These are phyloP conservation scores for Ormyrus thymus DNA, from an alignment of 2,888 invertebrate species.

Conservation along the genomic window DNA sequence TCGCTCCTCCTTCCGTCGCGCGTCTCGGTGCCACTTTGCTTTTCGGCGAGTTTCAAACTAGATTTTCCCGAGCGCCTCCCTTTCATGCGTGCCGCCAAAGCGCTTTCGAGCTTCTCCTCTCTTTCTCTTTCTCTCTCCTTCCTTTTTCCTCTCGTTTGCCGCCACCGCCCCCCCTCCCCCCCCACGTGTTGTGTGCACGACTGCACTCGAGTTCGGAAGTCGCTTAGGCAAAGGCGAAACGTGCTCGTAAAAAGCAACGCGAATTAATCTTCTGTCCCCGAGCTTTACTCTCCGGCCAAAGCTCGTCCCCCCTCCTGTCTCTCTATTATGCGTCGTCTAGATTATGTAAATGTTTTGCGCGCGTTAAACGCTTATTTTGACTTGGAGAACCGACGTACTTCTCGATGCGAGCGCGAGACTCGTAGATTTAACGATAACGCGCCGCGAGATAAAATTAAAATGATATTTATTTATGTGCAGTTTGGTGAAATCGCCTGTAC, in stretches of 20 bases:
- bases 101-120: slow-evolving; percentile 9
- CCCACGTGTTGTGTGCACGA: not conserved
- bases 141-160: not conserved
- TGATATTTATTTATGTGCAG: too few relatives aligned
- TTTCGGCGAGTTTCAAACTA: slow-evolving; percentile 64
- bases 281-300: not conserved
- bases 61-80: slow-evolving; percentile 59
- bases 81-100: slow-evolving; percentile 31
- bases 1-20: slow-evolving; percentile 17
- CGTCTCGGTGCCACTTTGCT: slow-evolving; percentile 48
- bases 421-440: too few relatives aligned
- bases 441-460: too few relatives aligned
- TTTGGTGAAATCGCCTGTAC: too few relatives aligned
- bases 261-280: slow-evolving; percentile 2
- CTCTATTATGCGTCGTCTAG: too few relatives aligned
- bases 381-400: too few relatives aligned
- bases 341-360: too few relatives aligned
- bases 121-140: not conserved
- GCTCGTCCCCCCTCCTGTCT: not conserved
- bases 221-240: not conserved
- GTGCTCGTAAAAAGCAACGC: not conserved
- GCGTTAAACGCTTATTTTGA: too few relatives aligned
- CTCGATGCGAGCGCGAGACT: too few relatives aligned
- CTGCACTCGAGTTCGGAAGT: slow-evolving; percentile 29
- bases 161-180: too few relatives aligned